A percentile compares a stretch with the other conserved stretches of the same genome.
These are phyloP conservation scores for Caenorhabditis virilis DNA, from an alignment of 2,888 invertebrate genomes.

Conservation along the genomic window DNA sequence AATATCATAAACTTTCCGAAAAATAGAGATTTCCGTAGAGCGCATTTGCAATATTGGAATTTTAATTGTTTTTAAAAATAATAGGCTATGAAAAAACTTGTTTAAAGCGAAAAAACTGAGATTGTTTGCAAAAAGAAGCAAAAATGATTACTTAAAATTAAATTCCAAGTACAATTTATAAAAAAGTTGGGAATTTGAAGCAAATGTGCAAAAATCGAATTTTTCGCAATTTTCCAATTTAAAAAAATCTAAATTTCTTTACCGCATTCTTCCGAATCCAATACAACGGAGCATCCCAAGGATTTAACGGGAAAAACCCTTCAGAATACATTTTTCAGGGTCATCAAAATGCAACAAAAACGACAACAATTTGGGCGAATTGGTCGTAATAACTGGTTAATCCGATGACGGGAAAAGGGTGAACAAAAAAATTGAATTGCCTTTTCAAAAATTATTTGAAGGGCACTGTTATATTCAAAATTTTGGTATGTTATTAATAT, in stretches of 20 bases:
- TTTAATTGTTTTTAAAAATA: no score
- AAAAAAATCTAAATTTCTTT: no score
- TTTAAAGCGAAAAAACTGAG: no score
- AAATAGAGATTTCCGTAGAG: no score
- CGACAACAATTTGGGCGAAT: constrained; percentile 1
- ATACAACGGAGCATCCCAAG: constrained; percentile 31
- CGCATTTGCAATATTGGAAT: no score
- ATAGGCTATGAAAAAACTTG: no score
- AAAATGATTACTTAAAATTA: no score
- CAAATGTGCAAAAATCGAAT: neutral
- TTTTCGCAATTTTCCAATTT: neutral
- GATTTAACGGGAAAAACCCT: constrained; percentile 23
- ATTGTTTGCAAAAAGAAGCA: no score
- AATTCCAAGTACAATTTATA: no score
- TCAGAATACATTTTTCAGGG: constrained; percentile 18
- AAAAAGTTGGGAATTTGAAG: no score
- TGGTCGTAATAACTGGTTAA: constrained; percentile 37
- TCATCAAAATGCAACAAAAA: neutral
- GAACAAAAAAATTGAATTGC: neutral
- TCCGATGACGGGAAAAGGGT: neutral
- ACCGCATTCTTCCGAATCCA: constrained; percentile 36
- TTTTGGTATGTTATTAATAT: neutral
- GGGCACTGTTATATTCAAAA: neutral
- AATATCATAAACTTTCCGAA: no score
- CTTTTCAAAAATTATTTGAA: constrained; percentile 5